A percentile compares a stretch with the other conserved stretches of the same genome.
Evolutionary conservation across 2,888 invertebrate species (phyloP).

Genomic region (Acronicta leporina): DNA sequence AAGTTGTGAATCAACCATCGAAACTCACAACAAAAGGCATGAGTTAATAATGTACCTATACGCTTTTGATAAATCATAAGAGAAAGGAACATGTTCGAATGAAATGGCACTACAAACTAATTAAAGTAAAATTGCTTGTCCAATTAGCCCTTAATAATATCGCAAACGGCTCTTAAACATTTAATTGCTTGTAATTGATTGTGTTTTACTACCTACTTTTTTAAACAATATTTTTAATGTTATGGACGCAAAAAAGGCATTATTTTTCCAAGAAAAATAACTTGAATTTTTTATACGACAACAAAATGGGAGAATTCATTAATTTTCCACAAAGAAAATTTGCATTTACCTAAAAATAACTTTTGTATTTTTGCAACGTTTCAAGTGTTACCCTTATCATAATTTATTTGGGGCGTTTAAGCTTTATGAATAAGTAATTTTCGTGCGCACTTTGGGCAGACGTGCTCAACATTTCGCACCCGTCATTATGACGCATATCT

Average conservation of each 20-base stretch:
- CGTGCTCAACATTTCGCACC: slow-evolving; percentile 20
- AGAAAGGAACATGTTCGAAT: no score
- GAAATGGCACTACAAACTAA: slow-evolving; percentile 32
- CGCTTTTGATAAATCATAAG: no score
- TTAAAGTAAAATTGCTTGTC: no score
- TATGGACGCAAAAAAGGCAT: not conserved
- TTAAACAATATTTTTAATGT: not conserved
- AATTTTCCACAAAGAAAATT: no score
- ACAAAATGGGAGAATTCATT: not conserved
- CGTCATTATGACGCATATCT: slow-evolving; percentile 2
- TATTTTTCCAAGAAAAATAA: not conserved
- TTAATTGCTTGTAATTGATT: slow-evolving; percentile 21
- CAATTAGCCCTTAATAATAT: slow-evolving; percentile 11
- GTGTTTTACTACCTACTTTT: not conserved
- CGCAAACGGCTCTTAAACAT: slow-evolving; percentile 7
- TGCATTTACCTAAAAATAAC: not conserved
- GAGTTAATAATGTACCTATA: no score
- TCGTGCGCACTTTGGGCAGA: slow-evolving; percentile 23
- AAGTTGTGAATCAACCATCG: no score
- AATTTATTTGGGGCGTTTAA: slow-evolving; percentile 27
- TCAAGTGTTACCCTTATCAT: slow-evolving; percentile 26
- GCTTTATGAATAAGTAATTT: slow-evolving; percentile 38
- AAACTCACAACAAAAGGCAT: no score
- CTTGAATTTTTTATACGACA: not conserved
- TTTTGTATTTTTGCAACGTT: slow-evolving; percentile 14